Evolutionary conservation across 2,113 vertebrate species (phyloP).

Genomic region (Fulmarus glacialis): DNA sequence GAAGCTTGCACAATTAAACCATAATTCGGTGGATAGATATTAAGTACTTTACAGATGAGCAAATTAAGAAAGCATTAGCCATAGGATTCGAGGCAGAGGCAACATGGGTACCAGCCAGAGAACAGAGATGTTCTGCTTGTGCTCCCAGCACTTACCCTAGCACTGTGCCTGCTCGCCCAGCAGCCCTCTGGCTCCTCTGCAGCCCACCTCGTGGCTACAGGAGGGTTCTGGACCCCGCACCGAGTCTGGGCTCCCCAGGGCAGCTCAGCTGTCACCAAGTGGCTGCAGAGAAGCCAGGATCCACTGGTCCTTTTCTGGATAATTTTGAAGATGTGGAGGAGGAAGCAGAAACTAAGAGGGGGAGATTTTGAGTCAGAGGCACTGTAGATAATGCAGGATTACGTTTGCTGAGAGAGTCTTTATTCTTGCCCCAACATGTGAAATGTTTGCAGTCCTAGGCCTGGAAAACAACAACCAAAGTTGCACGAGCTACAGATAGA

Average conservation of each 20-base stretch:
- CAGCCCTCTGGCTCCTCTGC: not conserved
- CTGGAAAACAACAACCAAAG: not conserved
- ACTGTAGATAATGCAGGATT: not conserved
- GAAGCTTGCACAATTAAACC: not conserved
- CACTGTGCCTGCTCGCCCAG: not conserved
- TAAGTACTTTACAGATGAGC: not conserved
- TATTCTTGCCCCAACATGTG: not conserved
- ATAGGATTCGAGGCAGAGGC: not conserved
- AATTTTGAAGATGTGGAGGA: not conserved
- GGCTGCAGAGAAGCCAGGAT: not conserved
- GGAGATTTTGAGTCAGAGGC: not conserved
- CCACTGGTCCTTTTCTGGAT: not conserved
- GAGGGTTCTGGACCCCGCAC: not conserved
- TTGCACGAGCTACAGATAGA: not conserved
- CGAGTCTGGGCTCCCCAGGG: not conserved
- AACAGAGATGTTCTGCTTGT: not conserved
- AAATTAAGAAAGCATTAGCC: slow-evolving; percentile 4
- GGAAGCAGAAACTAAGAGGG: not conserved
- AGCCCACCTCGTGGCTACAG: too few relatives aligned
- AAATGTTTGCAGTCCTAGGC: not conserved
- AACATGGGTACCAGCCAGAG: not conserved
- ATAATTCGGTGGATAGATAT: not conserved
- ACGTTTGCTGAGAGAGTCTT: not conserved
- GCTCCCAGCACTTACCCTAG: not conserved
- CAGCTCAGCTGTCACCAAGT: not conserved